Percentiles rank a stretch among this genome's conserved stretches.
Evolutionary conservation across 2,888 invertebrate species (phyloP).

Genomic region (Mythimna vitellina): DNA sequence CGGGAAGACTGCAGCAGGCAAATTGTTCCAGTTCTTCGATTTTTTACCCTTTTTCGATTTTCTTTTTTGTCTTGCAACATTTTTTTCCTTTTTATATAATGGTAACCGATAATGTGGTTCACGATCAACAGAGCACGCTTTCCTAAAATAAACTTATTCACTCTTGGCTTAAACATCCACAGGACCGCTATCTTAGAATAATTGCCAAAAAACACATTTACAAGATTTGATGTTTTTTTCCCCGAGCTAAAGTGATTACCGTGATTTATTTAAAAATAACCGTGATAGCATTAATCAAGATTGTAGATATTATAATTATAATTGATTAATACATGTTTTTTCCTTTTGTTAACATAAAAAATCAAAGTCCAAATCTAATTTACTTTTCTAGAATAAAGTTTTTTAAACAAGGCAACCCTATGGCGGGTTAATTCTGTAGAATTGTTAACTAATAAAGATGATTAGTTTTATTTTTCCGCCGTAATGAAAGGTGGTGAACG

Average conservation of each 20-base stretch:
- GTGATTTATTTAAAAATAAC: not conserved
- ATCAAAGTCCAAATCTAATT: not conserved
- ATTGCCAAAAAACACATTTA: not conserved
- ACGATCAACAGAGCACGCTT: too few relatives aligned
- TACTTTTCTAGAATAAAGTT: too few relatives aligned
- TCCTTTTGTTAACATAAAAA: not conserved
- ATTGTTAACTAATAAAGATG: slow-evolving; percentile 51
- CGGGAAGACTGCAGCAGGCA: too few relatives aligned
- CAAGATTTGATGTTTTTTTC: not conserved
- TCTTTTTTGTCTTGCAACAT: too few relatives aligned
- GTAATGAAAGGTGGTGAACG: slow-evolving; percentile 24
- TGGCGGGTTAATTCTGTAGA: slow-evolving; percentile 33
- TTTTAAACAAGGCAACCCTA: slow-evolving; percentile 39
- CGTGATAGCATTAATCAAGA: not conserved
- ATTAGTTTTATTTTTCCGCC: slow-evolving; percentile 27
- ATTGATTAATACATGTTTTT: too few relatives aligned
- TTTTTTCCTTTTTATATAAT: not conserved
- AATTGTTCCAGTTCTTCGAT: too few relatives aligned
- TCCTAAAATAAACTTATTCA: not conserved
- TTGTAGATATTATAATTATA: too few relatives aligned
- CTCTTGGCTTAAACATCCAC: not conserved
- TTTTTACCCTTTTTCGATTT: too few relatives aligned
- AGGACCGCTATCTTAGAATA: not conserved
- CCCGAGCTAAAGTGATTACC: not conserved
- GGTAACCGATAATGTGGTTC: too few relatives aligned